These are phyloP conservation scores for Notospermus geniculatus DNA, from an alignment of 1,140 invertebrate genomes.

Conservation along the genomic window DNA sequence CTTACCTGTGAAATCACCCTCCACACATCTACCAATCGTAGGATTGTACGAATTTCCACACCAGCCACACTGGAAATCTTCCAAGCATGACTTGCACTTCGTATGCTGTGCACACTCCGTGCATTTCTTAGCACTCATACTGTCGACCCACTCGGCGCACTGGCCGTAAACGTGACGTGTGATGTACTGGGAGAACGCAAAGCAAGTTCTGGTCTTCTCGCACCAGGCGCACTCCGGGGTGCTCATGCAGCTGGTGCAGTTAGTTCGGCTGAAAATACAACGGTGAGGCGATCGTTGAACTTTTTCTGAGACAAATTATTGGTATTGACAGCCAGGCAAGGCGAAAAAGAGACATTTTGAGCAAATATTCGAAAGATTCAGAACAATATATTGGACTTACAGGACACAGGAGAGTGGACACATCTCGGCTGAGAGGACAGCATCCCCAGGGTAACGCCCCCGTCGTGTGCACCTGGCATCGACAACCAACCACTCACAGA, in stretches of 20 bases:
- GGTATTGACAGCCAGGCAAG: too few relatives aligned
- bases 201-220: conserved; percentile 83
- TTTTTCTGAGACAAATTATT: too few relatives aligned
- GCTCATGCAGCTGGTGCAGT: conserved; percentile 80
- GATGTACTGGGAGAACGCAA: conserved; percentile 91
- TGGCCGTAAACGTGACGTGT: conserved; percentile 89
- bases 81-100: conserved; percentile 78
- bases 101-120: conserved; percentile 74
- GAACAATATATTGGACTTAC: too few relatives aligned
- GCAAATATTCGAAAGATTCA: too few relatives aligned
- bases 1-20: conserved; percentile 59
- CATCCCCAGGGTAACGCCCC: conserved; percentile 60
- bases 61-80: conserved; percentile 87
- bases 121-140: conserved; percentile 60
- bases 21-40: conserved; percentile 68
- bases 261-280: conserved; percentile 61
- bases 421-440: conserved; percentile 27
- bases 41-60: conserved; percentile 85
- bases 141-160: conserved; percentile 88
- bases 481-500: conserved; percentile 84
- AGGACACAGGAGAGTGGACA: conserved; percentile 50
- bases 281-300: neutral
- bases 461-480: conserved; percentile 78
- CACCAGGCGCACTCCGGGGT: conserved; percentile 92
- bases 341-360: too few relatives aligned